Evolutionary conservation across 2,888 invertebrate species (phyloP).

Genomic region (Hemistola chrysoprasaria): DNA sequence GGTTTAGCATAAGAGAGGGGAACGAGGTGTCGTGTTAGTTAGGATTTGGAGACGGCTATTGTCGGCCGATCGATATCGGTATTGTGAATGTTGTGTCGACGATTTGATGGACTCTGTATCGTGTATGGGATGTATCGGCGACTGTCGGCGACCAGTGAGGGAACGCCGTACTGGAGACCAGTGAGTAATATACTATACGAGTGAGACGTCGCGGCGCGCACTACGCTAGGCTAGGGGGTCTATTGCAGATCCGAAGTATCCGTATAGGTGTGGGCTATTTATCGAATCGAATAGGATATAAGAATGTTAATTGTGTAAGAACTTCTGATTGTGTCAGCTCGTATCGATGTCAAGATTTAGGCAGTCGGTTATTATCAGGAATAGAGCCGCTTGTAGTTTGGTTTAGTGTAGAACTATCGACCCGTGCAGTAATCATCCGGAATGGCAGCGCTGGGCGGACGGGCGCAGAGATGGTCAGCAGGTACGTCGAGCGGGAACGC

Average conservation of each 20-base stretch:
- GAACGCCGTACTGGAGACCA: constrained; percentile 12
- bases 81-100: constrained; percentile 63
- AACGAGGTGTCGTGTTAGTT: constrained; percentile 68
- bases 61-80: constrained; percentile 69
- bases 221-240: constrained; percentile 67
- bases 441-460: constrained; percentile 52
- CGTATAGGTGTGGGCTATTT: constrained; percentile 78
- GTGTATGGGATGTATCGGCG: constrained; percentile 57
- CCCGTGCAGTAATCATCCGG: constrained; percentile 58
- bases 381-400: constrained; percentile 66
- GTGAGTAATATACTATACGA: constrained; percentile 34
- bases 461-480: constrained; percentile 36
- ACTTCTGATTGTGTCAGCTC: constrained; percentile 70
- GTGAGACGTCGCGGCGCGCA: constrained; percentile 50
- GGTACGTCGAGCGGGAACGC: constrained; percentile 41
- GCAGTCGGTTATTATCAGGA: constrained; percentile 75
- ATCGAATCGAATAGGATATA: constrained; percentile 71
- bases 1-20: constrained; percentile 64
- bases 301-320: constrained; percentile 70
- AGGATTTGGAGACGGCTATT: constrained; percentile 68
- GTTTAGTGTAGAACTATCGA: constrained; percentile 65
- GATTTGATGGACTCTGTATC: constrained; percentile 50
- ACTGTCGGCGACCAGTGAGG: constrained; percentile 54
- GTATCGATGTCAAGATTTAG: constrained; percentile 65
- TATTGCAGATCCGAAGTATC: constrained; percentile 60